Base-by-base conservation (phyloP, 2,888 invertebrate species). In the Thera britannica region DNA sequence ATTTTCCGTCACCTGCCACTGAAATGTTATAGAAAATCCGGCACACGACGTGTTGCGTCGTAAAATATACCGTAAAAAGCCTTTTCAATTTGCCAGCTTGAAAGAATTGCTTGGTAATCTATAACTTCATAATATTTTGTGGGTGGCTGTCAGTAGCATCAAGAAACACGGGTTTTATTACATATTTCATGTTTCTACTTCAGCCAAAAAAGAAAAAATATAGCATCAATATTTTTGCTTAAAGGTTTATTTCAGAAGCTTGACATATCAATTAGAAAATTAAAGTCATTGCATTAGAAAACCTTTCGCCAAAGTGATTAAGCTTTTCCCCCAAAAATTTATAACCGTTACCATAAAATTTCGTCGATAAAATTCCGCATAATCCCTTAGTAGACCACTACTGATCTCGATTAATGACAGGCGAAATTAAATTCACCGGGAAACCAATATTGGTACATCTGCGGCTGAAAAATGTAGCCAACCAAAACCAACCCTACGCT, bases 331-430 rank as follows among this genome's bases (percentile, higher is more conserved):
- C 65, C 66, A 68, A 58, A 75, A 72, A 73, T 72, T 62, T 75
- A 75, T 72, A 72, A 71, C 71, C 67, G 70, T 72, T 62, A 69
- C 74, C 81, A 82, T 85, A 80, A 87, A 83, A 86, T 83, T 83
- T 77, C 77, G 79, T 83, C 85, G 87, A 85, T 90, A 88, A 89
- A 90, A 89, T 83, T 86, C 82, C 83, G 74, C 78, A 86, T 90
- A 89, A 92, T 89, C 89, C 90, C 84, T 77, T 80, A 81, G 82
- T 81, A 79, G 77, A 84, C 86, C 83, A 84, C 80, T 81, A 79
- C 83, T 83, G 86, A 87, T 85, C 83, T 83, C 88, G 86, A 90
- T 92, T 90, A 91, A 92, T 90, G 90, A 87, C 83, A 85, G 83
- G 83, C 86, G 83, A 87, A 92, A 91, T 92, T 90, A 89, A 91